These are phyloP conservation scores for Papilio dardanus DNA, from an alignment of 1,140 invertebrate species.

Conservation along the genomic window DNA sequence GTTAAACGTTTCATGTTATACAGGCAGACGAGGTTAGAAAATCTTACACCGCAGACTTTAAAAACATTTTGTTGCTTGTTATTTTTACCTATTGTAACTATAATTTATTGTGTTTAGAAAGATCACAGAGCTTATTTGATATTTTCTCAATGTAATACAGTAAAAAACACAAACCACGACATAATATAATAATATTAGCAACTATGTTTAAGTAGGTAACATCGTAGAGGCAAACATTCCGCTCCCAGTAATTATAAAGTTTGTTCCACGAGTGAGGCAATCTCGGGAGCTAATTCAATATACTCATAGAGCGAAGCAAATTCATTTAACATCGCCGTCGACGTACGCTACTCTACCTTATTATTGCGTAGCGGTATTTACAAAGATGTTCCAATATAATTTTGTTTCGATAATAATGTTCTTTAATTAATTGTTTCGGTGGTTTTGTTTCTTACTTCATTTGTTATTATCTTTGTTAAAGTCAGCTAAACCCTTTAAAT, in stretches of 20 bases:
- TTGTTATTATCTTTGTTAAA: not conserved
- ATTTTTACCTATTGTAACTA: not conserved
- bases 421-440: slow-evolving; percentile 5
- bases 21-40: not conserved
- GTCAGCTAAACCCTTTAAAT: not conserved
- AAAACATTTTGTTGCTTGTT: not conserved
- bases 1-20: not conserved
- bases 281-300: slow-evolving; percentile 26
- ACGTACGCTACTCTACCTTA: slow-evolving; percentile 13
- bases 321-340: slow-evolving; percentile 21
- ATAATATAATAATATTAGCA: too few species aligned
- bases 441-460: not conserved
- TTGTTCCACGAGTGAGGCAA: slow-evolving; percentile 20
- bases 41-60: not conserved
- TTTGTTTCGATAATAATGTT: not conserved
- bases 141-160: too few species aligned
- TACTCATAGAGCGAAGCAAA: slow-evolving; percentile 16
- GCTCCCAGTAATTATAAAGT: slow-evolving; percentile 26
- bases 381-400: not conserved
- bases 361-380: slow-evolving; percentile 11
- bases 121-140: too few species aligned
- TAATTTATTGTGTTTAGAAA: not conserved
- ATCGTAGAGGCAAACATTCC: not conserved
- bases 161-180: too few species aligned
- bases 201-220: not conserved